Evolutionary conservation across 2,888 invertebrate species (phyloP), one percentile per base, ranked within the genome.

Genomic region (Hemaris fuciformis): DNA sequence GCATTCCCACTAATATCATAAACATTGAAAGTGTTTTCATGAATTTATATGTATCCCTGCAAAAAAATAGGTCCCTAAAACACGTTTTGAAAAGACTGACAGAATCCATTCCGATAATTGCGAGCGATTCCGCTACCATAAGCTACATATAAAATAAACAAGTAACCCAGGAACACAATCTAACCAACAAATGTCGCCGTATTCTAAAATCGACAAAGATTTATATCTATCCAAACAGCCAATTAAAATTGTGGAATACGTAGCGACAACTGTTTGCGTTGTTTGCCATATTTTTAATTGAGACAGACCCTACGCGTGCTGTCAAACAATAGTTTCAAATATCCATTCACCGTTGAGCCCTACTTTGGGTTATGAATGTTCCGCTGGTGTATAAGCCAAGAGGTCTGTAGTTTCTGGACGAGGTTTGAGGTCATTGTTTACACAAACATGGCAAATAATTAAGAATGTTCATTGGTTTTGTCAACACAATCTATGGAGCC

Each of bases 381-480:
- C 57, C 64, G n/a, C 38, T 31, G 56, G 62, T 64, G 66, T 66
- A 61, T 34, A 61, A 59, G 64, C 67, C 60, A 20, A 67, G 59
- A 66, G 84, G 64, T 80, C 87, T 70, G 48, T n/a, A 62, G 72
- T 77, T 43, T 65, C 18, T 83, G 84, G 89, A 76, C 71, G 61
- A 62, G 59, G 63, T 66, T 68, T 62, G 75, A 69, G 88, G 89
- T 88, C 86, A 84, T 85, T 91, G 90, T 91, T 91, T 89, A 88
- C 88, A 68, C 79, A 80, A 84, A 83, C 83, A 74, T 79, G 80
- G 87, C 88, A 91, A 91, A 92, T 92, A 90, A 92, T 91, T 90
- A 91, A 87, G 89, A 90, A 84, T 88, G 89, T 90, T 90, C 90
- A 91, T 86, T 90, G 90, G 89, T 88, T 89, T 87, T 88, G 91